Conservation (phyloP, 2,113 vertebrate species). For the Galemys pyrenaicus region DNA sequence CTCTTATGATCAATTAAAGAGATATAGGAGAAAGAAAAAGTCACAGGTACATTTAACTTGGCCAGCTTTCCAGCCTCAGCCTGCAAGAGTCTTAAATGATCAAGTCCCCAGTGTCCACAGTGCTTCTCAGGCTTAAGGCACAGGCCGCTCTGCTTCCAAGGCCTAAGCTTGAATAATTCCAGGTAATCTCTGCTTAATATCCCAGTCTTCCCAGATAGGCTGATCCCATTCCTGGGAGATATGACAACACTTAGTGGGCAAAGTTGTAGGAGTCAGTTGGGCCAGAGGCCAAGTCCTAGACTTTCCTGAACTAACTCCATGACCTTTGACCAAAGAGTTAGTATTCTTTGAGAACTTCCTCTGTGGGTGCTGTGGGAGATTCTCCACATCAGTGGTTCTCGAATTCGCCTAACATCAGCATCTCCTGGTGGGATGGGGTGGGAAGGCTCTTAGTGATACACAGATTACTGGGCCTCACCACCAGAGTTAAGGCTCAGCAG, state of each 20-base stretch:
- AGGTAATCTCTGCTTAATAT: not conserved
- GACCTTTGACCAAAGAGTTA: not conserved
- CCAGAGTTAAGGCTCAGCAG: not conserved
- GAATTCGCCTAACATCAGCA: too few relatives aligned
- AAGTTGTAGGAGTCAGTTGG: not conserved
- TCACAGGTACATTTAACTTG: accelerated
- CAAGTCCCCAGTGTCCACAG: not conserved
- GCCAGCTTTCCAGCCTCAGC: not conserved
- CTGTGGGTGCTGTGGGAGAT: accelerated
- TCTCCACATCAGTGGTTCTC: not conserved
- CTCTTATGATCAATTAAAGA: not conserved
- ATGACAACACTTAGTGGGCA: not conserved
- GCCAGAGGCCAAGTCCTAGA: not conserved
- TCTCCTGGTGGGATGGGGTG: too few relatives aligned
- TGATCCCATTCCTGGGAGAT: not conserved
- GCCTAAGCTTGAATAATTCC: not conserved
- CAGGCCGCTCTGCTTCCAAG: not conserved
- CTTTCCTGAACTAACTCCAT: not conserved
- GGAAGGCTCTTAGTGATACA: not conserved
- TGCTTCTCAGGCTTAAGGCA: not conserved
- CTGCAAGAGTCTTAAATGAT: not conserved
- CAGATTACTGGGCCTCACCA: not conserved
- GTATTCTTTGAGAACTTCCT: not conserved
- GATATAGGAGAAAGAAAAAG: not conserved
- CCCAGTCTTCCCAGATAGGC: not conserved